Base-by-base conservation (phyloP, 1,140 invertebrate genomes). In the Neodiprion virginianus region DNA sequence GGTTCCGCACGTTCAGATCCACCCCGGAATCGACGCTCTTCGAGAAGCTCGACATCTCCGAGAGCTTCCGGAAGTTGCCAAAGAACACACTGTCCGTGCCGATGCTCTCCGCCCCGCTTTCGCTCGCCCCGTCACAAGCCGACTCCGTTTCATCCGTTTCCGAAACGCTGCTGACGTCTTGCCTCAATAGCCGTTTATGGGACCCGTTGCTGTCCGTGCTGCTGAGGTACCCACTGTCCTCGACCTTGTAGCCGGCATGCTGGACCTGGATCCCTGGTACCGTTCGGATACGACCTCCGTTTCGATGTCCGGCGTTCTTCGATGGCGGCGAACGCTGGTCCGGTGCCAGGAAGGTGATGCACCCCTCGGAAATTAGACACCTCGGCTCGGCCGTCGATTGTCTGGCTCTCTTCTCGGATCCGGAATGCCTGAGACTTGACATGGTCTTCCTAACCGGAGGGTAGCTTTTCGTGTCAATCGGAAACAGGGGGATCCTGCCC, bases 81-180 rank as follows among this genome's bases (percentile, higher is more conserved):
- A 95, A 95, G 79, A 95, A 94, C 4, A 95, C 94, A 14, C 94
- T 95, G 87, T 96, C 94, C 0, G 95, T 96, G 74, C 94, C 95
- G 53, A 95, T 90, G 87, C 94, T 96, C 82, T 96, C 95, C 8
- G 93, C 94, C 1, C 94, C 95, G 66, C 94, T 95, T 87, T 96
- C 95, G 87, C 94, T 95, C 72, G 93, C 91, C 11, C 93, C 94
- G 80, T 95, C 93, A 48, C 92, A 91, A 23, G 91, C 86, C 40
- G 92, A 93, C 78, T 93, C 93, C n/a, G 93, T 93, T 75, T 94
- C 94, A 71, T 93, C 93, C 71, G 91, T 93, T 77, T 92, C 92
- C 76, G 89, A 92, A 72, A 90, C 90, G 82, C 89, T 91, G 28
- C 87, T 79, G 47, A 78, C 76, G 5, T 87, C 82, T 73, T 81